Percentiles rank a stretch among this genome's conserved stretches.
phyloP scores from a whole-genome alignment of 2,797 vertebrate species.

The Buceros bicornis region DNA sequence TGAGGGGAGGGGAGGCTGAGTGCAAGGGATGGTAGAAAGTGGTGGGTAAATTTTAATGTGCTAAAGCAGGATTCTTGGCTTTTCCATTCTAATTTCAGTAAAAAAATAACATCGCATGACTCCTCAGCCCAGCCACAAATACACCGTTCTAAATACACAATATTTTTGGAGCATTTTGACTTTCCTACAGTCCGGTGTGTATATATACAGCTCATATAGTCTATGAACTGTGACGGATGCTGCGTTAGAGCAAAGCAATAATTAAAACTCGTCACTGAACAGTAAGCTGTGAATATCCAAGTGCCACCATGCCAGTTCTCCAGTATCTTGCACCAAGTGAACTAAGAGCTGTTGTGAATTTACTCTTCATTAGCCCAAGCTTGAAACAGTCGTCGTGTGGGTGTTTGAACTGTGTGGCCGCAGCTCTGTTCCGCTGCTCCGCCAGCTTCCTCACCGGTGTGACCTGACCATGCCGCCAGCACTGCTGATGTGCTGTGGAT shows the following conservation, averaged over 20 bases:
- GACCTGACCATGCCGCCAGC: too few species aligned
- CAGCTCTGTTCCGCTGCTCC: neutral
- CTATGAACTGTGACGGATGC: neutral
- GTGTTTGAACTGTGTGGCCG: neutral
- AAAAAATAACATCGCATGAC: neutral
- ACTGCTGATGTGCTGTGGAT: neutral
- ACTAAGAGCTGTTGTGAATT: neutral
- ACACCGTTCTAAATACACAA: fast-evolving
- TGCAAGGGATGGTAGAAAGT: neutral
- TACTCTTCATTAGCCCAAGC: fast-evolving
- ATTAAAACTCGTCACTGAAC: neutral
- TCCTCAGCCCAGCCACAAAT: neutral
- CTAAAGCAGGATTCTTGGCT: neutral
- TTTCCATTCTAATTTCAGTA: neutral
- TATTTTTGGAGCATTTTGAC: neutral
- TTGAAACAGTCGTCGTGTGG: neutral
- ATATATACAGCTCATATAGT: too few species aligned
- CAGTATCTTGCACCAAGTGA: neutral
- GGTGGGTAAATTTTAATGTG: neutral
- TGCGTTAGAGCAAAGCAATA: neutral
- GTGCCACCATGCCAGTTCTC: neutral
- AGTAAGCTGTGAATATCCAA: neutral
- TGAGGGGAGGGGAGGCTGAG: neutral
- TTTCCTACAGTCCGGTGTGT: neutral
- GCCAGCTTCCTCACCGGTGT: neutral